These are phyloP conservation scores for Yponomeuta cagnagella DNA, from an alignment of 2,888 invertebrate genomes.

Conservation along the genomic window DNA sequence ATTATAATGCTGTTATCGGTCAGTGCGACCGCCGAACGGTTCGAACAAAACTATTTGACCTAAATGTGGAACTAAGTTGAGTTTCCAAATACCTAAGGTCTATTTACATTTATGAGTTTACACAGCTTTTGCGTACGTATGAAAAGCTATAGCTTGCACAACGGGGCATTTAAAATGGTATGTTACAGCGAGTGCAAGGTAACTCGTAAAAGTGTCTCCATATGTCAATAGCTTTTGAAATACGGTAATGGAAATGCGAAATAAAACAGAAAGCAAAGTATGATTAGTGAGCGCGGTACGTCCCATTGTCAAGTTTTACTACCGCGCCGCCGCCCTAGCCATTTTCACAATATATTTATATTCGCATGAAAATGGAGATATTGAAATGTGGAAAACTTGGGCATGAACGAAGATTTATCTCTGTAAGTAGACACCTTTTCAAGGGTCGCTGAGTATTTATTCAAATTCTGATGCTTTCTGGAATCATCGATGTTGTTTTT, in stretches of 20 bases:
- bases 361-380: constrained; percentile 3
- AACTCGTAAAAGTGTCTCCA: constrained; percentile 71
- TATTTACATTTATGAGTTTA: constrained; percentile 9
- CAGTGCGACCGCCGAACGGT: constrained; percentile 31
- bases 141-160: neutral
- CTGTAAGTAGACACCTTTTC: no score
- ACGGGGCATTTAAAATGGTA: constrained; percentile 29
- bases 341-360: neutral
- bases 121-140: no score
- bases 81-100: neutral
- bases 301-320: constrained; percentile 68
- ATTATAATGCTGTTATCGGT: constrained; percentile 65
- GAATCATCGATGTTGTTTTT: no score
- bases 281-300: constrained; percentile 72
- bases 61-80: constrained; percentile 15
- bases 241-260: constrained; percentile 75
- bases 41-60: constrained; percentile 27
- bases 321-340: constrained; percentile 25
- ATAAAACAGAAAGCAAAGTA: constrained; percentile 76
- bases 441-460: neutral
- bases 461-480: neutral
- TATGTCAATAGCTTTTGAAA: constrained; percentile 75
- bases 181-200: constrained; percentile 49
- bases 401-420: neutral
- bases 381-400: neutral